Base-by-base conservation (phyloP, 2,888 invertebrate genomes). In the Trichopria drosophilae region DNA sequence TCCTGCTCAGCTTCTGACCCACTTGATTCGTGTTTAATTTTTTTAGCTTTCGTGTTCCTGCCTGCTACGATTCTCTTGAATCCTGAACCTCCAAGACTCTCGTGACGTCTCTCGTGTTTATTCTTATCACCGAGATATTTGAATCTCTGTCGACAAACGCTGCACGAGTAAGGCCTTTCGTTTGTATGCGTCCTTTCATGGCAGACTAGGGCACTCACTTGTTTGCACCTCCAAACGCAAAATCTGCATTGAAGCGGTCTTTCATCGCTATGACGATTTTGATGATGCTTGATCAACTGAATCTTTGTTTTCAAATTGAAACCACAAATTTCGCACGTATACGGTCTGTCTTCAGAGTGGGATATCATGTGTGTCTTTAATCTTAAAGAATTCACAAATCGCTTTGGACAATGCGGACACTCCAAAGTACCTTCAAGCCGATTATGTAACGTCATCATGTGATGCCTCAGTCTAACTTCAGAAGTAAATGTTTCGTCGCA, bases 61-160 rank as follows among this genome's bases (percentile, higher is more conserved):
- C 67, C 71, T n/a, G 67, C 62, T 4, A 72, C 69, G 35, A 72
- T 71, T 36, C 75, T 62, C 50, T 75, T 75, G 44, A 75, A 75
- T 19, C 75, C 75, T n/a, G 69, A 61, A 0, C 75, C 75, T 0
- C 75, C 75, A n/a, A 73, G 63, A 43, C 67, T 68, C 34, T 74
- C 75, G 39, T 75, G 75, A 22, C 75, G 55, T 39, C 73, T 66
- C 40, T 75, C 73, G 22, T 75, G 75, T 34, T 75, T 75, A 48
- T 75, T 75, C 29, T 74, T 75, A 29, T 75, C 75, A 1, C 75
- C 75, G 6, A 75, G 64, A 44, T 75, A 75, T 43, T 75, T 75
- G 44, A 75, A 75, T 13, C 69, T 61, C 48, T 75, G 75, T 20
- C 67, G 62, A 31, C 75, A 75, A 2, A 74, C 74, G 5, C 67